phyloP scores from a whole-genome alignment of 2,797 vertebrate species.

The Urocyon cinereoargenteus region DNA sequence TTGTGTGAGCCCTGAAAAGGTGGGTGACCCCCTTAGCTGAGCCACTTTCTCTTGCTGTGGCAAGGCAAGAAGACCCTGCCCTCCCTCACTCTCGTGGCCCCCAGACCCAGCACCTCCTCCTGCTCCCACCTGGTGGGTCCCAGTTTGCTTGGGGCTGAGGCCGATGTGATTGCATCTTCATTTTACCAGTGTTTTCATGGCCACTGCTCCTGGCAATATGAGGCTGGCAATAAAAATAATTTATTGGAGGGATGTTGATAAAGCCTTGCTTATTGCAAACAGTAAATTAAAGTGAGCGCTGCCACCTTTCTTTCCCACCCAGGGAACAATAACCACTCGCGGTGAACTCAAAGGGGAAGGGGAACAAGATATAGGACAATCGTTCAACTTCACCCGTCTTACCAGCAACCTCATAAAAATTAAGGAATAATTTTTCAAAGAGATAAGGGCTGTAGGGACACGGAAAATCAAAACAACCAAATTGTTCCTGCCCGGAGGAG shows the following conservation, averaged over 20 bases:
- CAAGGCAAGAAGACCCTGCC: too few relatives aligned
- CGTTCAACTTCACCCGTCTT: conserved; percentile 57
- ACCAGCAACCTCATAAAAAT: conserved; percentile 76
- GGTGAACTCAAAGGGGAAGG: not conserved
- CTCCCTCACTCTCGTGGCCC: rapidly evolving
- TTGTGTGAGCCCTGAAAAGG: not conserved
- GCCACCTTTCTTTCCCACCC: conserved; percentile 81
- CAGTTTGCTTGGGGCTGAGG: not conserved
- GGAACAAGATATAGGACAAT: not conserved
- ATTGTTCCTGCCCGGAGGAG: conserved; percentile 78
- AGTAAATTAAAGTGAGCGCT: conserved; percentile 82
- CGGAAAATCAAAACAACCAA: conserved; percentile 74
- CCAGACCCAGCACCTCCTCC: rapidly evolving
- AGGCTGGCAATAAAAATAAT: conserved; percentile 82
- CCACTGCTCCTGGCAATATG: conserved; percentile 7
- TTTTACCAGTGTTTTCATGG: not conserved
- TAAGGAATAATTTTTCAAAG: conserved; percentile 79
- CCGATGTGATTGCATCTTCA: not conserved
- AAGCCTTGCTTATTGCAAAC: conserved; percentile 84
- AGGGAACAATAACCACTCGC: conserved; percentile 77
- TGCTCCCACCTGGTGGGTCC: rapidly evolving
- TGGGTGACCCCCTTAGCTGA: too few relatives aligned
- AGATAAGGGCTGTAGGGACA: conserved; percentile 78
- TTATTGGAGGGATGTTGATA: conserved; percentile 81
- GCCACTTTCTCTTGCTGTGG: rapidly evolving